These are phyloP conservation scores for Pteropus rufus DNA, from an alignment of 2,797 vertebrate species.

Conservation along the genomic window DNA sequence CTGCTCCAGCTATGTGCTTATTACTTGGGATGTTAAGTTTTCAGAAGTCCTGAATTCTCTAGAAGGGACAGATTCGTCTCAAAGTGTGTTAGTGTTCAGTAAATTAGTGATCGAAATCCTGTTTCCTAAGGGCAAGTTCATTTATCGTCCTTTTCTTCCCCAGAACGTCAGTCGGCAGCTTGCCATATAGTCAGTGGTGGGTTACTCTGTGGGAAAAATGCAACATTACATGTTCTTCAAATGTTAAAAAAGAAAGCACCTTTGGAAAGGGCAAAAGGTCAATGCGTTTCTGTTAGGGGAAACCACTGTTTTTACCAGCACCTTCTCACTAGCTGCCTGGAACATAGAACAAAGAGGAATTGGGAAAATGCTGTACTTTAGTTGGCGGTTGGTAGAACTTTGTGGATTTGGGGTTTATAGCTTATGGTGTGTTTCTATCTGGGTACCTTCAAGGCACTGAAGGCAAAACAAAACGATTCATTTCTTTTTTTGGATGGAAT, in stretches of 20 bases:
- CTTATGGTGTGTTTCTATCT: background rate
- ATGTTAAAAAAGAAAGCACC: background rate
- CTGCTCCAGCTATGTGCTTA: background rate
- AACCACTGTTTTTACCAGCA: background rate
- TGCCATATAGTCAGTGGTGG: background rate
- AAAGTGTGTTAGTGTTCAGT: background rate
- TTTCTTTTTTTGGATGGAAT: background rate
- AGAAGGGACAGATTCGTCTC: too few relatives aligned
- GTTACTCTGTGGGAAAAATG: background rate
- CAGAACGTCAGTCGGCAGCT: background rate
- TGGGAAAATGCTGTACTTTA: background rate
- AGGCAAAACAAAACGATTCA: background rate
- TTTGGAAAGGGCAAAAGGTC: slow-evolving; percentile 31
- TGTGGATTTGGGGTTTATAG: background rate
- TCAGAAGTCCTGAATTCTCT: background rate
- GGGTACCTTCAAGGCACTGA: background rate
- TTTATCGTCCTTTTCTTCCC: background rate
- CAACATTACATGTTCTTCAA: background rate
- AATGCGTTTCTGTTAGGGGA: background rate
- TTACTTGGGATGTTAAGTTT: background rate
- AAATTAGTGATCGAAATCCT: background rate
- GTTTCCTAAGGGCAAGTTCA: background rate
- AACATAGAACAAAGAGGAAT: background rate
- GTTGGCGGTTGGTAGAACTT: background rate
- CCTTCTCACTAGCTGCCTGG: background rate